Percentiles rank a stretch among this genome's conserved stretches.
Evolutionary conservation across 2,888 invertebrate genomes (phyloP).

Genomic region (Cyrtodaria siliqua): DNA sequence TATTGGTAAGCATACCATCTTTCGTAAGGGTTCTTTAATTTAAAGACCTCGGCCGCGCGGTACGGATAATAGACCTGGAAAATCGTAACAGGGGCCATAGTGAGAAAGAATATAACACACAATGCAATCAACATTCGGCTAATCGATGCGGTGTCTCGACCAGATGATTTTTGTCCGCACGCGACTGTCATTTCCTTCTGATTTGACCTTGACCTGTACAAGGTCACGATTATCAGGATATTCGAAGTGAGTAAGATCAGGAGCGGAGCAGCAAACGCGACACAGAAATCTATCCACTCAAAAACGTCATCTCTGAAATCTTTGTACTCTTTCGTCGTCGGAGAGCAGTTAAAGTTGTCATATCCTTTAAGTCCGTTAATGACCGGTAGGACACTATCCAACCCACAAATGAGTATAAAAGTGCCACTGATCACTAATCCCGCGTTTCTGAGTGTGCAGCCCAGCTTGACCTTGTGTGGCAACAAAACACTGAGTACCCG

Average conservation of each 20-base stretch:
- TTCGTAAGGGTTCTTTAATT: conserved; percentile 19
- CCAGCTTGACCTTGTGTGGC: conserved; percentile 71
- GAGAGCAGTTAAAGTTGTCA: conserved; percentile 22
- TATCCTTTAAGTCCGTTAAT: conserved; percentile 12
- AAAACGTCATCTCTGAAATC: conserved; percentile 37
- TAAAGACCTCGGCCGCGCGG: conserved; percentile 8
- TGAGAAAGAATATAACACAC: conserved; percentile 38
- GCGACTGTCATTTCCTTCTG: conserved; percentile 27
- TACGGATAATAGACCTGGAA: conserved; percentile 30
- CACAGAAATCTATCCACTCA: conserved; percentile 33
- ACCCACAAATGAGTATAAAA: conserved; percentile 7
- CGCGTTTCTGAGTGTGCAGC: conserved; percentile 64
- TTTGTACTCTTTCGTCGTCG: conserved; percentile 37
- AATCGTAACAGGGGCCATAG: conserved; percentile 41
- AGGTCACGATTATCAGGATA: conserved; percentile 31
- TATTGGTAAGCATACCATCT: conserved; percentile 41
- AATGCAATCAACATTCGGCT: conserved; percentile 34
- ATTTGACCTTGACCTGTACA: conserved; percentile 16
- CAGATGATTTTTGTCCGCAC: conserved; percentile 6
- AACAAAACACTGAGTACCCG: conserved; percentile 72
- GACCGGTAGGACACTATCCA: conserved; percentile 23
- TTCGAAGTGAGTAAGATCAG: conserved; percentile 29
- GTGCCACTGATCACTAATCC: conserved; percentile 18
- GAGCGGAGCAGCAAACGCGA: conserved; percentile 41
- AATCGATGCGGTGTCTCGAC: conserved; percentile 31